These are phyloP conservation scores for Gymnogyps californianus DNA, from an alignment of 2,113 vertebrate genomes.

Conservation along the genomic window DNA sequence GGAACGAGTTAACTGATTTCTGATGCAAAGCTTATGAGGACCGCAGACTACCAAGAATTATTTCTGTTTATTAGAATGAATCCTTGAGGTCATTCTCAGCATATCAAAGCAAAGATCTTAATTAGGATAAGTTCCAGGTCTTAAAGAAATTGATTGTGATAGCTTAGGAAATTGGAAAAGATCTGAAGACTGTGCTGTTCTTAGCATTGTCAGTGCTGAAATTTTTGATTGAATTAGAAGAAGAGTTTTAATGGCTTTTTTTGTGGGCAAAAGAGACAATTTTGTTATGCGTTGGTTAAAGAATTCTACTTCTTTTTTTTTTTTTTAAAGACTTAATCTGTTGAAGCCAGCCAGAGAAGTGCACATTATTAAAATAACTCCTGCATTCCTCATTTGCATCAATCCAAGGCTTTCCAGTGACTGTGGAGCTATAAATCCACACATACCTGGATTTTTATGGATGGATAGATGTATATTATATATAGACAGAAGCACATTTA, in stretches of 20 bases:
- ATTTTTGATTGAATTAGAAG: slow-evolving; percentile 52
- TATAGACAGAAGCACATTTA: not conserved
- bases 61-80: slow-evolving; percentile 61
- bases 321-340: slow-evolving; percentile 32
- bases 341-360: slow-evolving; percentile 49
- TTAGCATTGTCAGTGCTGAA: slow-evolving; percentile 47
- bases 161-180: slow-evolving; percentile 62
- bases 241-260: slow-evolving; percentile 59
- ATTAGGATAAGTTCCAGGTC: slow-evolving; percentile 77
- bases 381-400: slow-evolving; percentile 42
- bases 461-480: not conserved
- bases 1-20: not conserved
- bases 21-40: not conserved
- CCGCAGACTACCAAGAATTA: not conserved
- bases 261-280: slow-evolving; percentile 47
- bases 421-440: slow-evolving; percentile 24
- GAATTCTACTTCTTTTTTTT: slow-evolving; percentile 27
- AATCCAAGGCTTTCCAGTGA: slow-evolving; percentile 33
- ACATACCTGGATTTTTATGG: not conserved
- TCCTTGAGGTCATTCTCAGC: slow-evolving; percentile 60
- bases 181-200: slow-evolving; percentile 53
- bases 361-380: slow-evolving; percentile 61
- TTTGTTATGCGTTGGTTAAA: slow-evolving; percentile 32
- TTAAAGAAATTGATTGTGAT: slow-evolving; percentile 70
- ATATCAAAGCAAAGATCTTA: slow-evolving; percentile 73